Base-by-base conservation (phyloP, 2,888 invertebrate genomes). In the Andrena bucephala region DNA sequence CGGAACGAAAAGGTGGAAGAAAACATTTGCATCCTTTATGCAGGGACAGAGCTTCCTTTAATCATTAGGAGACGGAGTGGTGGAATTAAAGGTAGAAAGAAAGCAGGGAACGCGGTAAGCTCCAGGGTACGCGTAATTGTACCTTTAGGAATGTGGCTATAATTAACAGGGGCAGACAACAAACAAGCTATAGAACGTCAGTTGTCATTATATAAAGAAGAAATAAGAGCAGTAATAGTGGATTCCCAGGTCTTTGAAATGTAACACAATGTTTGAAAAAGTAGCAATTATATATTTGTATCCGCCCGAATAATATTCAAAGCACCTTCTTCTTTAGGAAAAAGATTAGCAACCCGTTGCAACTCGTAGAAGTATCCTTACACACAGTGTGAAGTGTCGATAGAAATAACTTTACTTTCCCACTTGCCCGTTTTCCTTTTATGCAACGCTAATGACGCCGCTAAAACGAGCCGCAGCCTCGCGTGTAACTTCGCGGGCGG, bases 381-480 rank as follows among this genome's bases (percentile, higher is more conserved):
- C 10, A 10, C 24, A 57, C 57, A 27, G 24, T 24, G 24, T 27
- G 24, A 65, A 75, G 74, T 69, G 74, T 75, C 71, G 74, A 83
- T 83, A 72, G 71, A 83, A 83, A 71, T 74, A 81, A 68, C 71
- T 71, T 72, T 27, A 68, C 63, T 71, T 71, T 70, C 71, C 67
- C 69, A 78, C 71, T 78, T 69, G 68, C 54, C 71, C 63, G 75
- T 29, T 75, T 75, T 71, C 68, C 71, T 75, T 84, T 83, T 83
- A 82, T 78, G 74, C 74, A 75, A 83, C 78, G 83, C 83, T 84
- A 83, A 84, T 83, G 75, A 78, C 78, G 68, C 83, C 73, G 71
- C 74, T 73, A 76, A 85, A 57, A 57, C 75, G 54, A 42, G 78
- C 20, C 65, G 62, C 27, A 29, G 50, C 60, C 67, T 76, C 69